Evolutionary conservation across 1,140 invertebrate genomes (phyloP), one percentile per base, ranked within the genome.

Genomic region (Ditylenchus dipsaci): DNA sequence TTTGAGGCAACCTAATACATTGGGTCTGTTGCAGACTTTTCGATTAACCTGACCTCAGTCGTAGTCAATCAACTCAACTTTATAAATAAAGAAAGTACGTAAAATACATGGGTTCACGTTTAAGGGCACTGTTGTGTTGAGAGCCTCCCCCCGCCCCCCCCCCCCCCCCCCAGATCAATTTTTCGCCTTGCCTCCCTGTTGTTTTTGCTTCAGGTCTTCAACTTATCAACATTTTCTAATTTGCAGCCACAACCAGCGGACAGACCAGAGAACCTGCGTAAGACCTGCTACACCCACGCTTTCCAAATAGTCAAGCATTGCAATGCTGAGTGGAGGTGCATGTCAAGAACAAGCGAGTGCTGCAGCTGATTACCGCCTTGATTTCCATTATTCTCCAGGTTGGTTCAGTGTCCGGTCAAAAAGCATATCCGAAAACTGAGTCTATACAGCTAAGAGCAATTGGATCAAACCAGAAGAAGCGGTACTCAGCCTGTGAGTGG

Each of bases 251-350:
- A 49, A 19, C 71, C 62, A 1, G 58, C 65, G 11, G 75, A 76
- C 23, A 38, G 64, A 15, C 75, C 75, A 19, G 75, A 78, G 26
- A 11, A 57, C 9, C 33, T 76, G 19, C 64, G 75, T 7, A 79
- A 78, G 42, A 63, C 64, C 0, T 63, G 29, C 43, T 56, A 75
- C 33, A 72, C 77, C 11, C 68, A 77, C 42, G 76, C 75, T 1
- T 72, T 58, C 62, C 75, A 76, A 61, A 73, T 76, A 27, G 73
- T 76, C 21, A 76, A 76, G 47, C 75, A 76, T 49, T 76, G 74
- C 71, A 75, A 75, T 57, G 53, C 15, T 26, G 63, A 65, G 29
- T 76, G 33, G 63, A 59, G 19, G 65, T 76, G 23, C 47, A 76
- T 27, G 75, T 76, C 11, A 45, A 58, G 27, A 76, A 68, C 33